phyloP scores from a whole-genome alignment of 1,140 invertebrate genomes.

The Drosophila pruinosa region DNA sequence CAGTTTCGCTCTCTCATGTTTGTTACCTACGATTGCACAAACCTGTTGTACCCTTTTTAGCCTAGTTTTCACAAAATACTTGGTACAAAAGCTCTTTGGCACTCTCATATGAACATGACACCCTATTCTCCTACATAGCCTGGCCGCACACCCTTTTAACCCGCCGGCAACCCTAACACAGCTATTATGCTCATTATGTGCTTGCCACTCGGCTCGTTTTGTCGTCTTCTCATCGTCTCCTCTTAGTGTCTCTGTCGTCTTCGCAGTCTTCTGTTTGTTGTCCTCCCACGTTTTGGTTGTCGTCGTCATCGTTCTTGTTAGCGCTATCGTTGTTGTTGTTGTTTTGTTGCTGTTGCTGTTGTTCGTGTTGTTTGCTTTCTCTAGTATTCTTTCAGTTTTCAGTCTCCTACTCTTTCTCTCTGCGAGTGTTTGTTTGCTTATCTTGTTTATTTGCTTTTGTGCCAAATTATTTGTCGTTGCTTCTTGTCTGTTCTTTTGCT shows the following conservation, averaged over 20 bases:
- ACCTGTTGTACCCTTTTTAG: neutral
- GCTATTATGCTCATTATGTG: constrained; percentile 68
- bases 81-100: constrained; percentile 57
- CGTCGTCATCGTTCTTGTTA: too few relatives aligned
- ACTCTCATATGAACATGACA: constrained; percentile 37
- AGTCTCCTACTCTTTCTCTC: neutral
- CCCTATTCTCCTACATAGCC: neutral
- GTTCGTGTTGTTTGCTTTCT: too few relatives aligned
- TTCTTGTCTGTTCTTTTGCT: constrained; percentile 38
- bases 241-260: neutral
- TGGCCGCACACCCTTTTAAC: neutral
- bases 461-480: constrained; percentile 65
- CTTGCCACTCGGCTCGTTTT: constrained; percentile 60
- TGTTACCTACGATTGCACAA: neutral
- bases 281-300: too few relatives aligned
- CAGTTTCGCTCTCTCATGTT: neutral
- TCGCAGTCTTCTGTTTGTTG: constrained; percentile 13
- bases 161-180: constrained; percentile 21
- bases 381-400: constrained; percentile 20
- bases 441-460: constrained; percentile 65
- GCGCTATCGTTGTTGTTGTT: neutral
- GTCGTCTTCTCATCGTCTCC: constrained; percentile 16
- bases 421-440: constrained; percentile 45
- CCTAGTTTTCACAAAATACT: neutral
- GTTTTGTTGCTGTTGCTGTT: constrained; percentile 11